phyloP scores from a whole-genome alignment of 1,140 invertebrate genomes.

The Lutraria rhynchaena region DNA sequence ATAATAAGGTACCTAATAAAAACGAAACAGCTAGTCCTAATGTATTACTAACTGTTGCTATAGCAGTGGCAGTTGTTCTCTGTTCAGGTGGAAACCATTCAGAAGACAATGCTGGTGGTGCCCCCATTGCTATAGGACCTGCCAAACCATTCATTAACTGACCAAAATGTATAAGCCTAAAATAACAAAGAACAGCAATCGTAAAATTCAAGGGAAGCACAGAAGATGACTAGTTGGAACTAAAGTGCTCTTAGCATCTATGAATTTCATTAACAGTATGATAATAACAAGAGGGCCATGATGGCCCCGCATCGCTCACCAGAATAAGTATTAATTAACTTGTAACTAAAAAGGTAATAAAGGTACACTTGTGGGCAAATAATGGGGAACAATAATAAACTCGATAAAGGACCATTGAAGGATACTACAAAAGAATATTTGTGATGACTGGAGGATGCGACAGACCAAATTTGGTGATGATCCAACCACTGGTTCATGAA shows the following conservation, averaged over 20 bases:
- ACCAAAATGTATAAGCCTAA: constrained; percentile 72
- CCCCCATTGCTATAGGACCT: constrained; percentile 77
- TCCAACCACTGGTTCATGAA: too few species aligned
- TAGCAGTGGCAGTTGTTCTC: constrained; percentile 77
- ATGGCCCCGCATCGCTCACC: too few species aligned
- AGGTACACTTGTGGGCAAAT: too few species aligned
- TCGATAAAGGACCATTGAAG: too few species aligned
- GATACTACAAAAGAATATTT: too few species aligned
- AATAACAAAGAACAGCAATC: constrained; percentile 11
- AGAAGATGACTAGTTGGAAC: neutral
- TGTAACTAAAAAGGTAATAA: too few species aligned
- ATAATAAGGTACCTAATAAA: constrained; percentile 66
- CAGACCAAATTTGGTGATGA: too few species aligned
- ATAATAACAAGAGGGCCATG: constrained; percentile 16
- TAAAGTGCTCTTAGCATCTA: neutral
- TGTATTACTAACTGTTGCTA: constrained; percentile 58
- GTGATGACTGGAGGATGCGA: too few species aligned
- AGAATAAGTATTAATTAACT: too few species aligned
- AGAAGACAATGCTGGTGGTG: constrained; percentile 75
- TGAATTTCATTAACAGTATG: neutral
- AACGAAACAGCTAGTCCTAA: constrained; percentile 65
- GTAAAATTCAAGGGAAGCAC: too few species aligned
- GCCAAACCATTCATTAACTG: constrained; percentile 78
- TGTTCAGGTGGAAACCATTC: constrained; percentile 80
- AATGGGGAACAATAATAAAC: too few species aligned